These are phyloP conservation scores for Parasteatoda lunata DNA, from an alignment of 2,888 invertebrate genomes.

Conservation along the genomic window DNA sequence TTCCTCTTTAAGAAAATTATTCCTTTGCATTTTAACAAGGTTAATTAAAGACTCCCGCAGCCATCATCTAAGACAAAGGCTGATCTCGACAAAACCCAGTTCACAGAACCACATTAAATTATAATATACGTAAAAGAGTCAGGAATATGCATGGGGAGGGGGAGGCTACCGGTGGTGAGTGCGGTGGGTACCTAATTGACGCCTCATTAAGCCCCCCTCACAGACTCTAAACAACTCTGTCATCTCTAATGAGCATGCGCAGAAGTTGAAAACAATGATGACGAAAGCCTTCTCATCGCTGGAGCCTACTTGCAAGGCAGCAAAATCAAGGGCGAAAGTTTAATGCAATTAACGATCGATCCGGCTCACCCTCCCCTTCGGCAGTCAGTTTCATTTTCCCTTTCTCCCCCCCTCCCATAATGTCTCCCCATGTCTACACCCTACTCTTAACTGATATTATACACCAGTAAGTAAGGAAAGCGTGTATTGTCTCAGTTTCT, in stretches of 20 bases:
- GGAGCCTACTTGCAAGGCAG: conserved; percentile 8
- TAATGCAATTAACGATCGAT: conserved; percentile 55
- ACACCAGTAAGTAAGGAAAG: background rate
- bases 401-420: background rate
- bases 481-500: conserved; percentile 7
- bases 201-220: conserved; percentile 48
- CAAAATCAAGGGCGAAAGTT: conserved; percentile 52
- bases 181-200: conserved; percentile 41
- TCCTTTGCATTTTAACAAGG: background rate
- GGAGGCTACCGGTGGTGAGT: background rate
- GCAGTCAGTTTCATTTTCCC: background rate
- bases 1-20: no score
- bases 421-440: background rate
- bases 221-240: background rate
- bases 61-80: background rate
- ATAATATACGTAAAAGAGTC: conserved; percentile 26
- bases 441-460: conserved; percentile 7
- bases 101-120: conserved; percentile 51
- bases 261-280: conserved; percentile 24
- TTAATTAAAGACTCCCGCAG: background rate
- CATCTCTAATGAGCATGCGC: background rate
- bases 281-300: background rate
- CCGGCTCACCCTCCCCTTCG: conserved; percentile 4
- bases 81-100: background rate
- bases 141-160: background rate